Conservation (phyloP, 2,888 invertebrate species). For the Xestia ashworthii region DNA sequence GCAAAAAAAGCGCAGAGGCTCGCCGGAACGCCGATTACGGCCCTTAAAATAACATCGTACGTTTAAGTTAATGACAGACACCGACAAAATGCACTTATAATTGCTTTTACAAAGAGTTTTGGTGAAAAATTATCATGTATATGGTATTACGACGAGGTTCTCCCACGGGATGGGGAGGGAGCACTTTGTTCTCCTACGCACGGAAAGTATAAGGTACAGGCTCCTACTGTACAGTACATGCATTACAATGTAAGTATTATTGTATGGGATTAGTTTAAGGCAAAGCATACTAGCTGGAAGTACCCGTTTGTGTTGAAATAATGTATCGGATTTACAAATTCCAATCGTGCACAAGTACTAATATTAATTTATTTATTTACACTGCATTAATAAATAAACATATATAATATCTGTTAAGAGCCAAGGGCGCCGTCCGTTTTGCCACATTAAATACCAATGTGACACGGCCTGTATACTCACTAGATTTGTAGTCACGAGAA, state of each 20-base stretch:
- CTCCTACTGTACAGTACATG: neutral
- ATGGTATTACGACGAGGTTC: slow-evolving; percentile 78
- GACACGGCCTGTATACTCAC: slow-evolving; percentile 37
- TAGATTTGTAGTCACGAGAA: slow-evolving; percentile 56
- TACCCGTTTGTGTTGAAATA: slow-evolving; percentile 43
- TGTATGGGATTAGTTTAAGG: slow-evolving; percentile 17
- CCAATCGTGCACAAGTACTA: slow-evolving; percentile 44
- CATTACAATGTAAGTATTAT: slow-evolving; percentile 14
- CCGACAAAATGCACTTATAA: slow-evolving; percentile 90
- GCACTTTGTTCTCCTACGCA: slow-evolving; percentile 28
- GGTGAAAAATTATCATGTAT: slow-evolving; percentile 88
- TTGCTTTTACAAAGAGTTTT: slow-evolving; percentile 89
- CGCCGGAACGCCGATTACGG: slow-evolving; percentile 87
- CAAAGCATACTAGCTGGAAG: slow-evolving; percentile 6
- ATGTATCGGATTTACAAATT: slow-evolving; percentile 51
- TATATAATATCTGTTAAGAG: slow-evolving; percentile 45
- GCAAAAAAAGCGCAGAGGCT: slow-evolving; percentile 83
- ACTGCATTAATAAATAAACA: slow-evolving; percentile 51
- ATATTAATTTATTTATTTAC: slow-evolving; percentile 55
- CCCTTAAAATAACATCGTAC: slow-evolving; percentile 91
- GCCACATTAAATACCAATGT: slow-evolving; percentile 54
- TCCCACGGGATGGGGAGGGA: slow-evolving; percentile 76
- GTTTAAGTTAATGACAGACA: slow-evolving; percentile 90
- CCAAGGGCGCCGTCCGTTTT: slow-evolving; percentile 57
- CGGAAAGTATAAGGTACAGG: neutral